Percentiles rank a stretch among this genome's conserved stretches.
Conservation (phyloP, 1,140 invertebrate genomes). For the Heliconius eleuchia region DNA sequence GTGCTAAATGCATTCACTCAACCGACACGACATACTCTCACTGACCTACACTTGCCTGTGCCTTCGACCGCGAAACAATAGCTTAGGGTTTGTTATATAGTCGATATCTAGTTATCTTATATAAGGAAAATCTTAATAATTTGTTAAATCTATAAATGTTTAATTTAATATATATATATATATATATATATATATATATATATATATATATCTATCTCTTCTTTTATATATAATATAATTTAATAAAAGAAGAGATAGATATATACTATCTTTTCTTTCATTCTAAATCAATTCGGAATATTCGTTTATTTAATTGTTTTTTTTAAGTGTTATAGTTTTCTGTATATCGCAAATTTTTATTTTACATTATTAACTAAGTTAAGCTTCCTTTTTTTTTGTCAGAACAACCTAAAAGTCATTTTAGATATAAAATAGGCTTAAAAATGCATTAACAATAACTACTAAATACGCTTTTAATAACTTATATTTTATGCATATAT, state of each 20-base stretch:
- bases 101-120: background rate
- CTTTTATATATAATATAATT: too few species aligned
- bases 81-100: conserved; percentile 21
- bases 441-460: background rate
- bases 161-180: background rate
- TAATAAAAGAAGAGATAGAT: background rate
- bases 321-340: too few species aligned
- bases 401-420: background rate
- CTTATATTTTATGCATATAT: conserved; percentile 6
- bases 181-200: background rate
- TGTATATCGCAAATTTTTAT: too few species aligned
- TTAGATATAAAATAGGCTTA: background rate
- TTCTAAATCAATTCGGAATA: background rate
- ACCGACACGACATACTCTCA: conserved; percentile 32
- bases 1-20: conserved; percentile 34
- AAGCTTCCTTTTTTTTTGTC: background rate
- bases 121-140: background rate
- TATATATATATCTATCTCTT: background rate
- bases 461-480: conserved; percentile 6
- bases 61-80: conserved; percentile 26
- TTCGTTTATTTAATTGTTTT: too few species aligned
- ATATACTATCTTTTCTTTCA: background rate
- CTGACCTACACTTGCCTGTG: conserved; percentile 26
- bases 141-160: background rate
- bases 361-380: background rate